Percentiles rank a stretch among this genome's conserved stretches.
These are phyloP conservation scores for Prionace glauca DNA, from an alignment of 2,797 vertebrate genomes.

Conservation along the genomic window DNA sequence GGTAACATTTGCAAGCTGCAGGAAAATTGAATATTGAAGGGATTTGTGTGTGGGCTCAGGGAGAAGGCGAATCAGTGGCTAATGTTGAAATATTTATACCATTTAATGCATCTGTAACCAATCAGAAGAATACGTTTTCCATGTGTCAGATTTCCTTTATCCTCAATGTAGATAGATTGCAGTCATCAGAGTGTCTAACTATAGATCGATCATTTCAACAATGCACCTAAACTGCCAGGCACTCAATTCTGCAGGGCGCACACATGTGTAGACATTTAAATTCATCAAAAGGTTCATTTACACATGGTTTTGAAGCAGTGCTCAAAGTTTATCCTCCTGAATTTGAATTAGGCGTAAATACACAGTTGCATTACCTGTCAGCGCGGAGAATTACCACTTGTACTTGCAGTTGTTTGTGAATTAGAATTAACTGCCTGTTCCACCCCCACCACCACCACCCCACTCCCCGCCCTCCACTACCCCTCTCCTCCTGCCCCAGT, in stretches of 20 bases:
- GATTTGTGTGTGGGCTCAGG: neutral
- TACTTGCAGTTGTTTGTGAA: neutral
- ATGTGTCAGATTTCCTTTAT: neutral
- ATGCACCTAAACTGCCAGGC: slow-evolving; percentile 12
- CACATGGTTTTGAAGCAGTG: neutral
- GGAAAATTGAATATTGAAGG: neutral
- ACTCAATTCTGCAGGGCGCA: neutral
- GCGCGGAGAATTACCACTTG: neutral
- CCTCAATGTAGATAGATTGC: slow-evolving; percentile 31
- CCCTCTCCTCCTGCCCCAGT: neutral
- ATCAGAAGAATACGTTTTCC: neutral
- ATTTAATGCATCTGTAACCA: slow-evolving; percentile 22
- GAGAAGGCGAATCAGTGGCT: neutral
- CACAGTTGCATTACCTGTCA: neutral
- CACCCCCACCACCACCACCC: neutral
- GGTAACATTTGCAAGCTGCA: no score
- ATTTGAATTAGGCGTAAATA: neutral
- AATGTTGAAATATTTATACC: slow-evolving; percentile 33
- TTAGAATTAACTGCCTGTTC: neutral
- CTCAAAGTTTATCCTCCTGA: slow-evolving; percentile 12
- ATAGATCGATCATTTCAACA: slow-evolving; percentile 25
- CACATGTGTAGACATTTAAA: neutral
- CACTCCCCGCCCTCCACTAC: neutral
- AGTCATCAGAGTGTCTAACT: slow-evolving; percentile 29
- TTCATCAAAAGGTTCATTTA: slow-evolving; percentile 6